Evolutionary conservation across 1,140 invertebrate genomes (phyloP), one percentile per base, ranked within the genome.

Genomic region (Drosophila watanabei): DNA sequence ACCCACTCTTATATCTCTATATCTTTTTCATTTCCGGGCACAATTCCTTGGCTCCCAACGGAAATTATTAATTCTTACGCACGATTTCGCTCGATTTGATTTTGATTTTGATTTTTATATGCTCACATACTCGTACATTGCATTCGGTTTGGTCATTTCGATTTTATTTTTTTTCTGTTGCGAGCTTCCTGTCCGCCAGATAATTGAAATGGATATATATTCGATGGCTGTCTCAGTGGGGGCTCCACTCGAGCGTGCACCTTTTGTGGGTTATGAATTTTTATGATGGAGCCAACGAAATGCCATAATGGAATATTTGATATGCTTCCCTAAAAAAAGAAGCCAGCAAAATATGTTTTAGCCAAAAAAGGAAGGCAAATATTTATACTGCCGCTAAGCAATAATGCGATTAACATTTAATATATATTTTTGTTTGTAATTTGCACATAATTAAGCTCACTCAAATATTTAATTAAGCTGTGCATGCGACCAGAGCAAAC

Each of bases 61-160:
- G 85, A 89, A 84, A 84, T 84, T 82, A 88, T 90, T 90, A 89
- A 90, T 82, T 85, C 86, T 90, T 80, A 82, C 81, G 75, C 85
- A 85, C 73, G 79, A 90, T 79, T 89, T 86, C 86, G 70, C 85
- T 89, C 79, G 69, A 90, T 89, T 90, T 90, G 65, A 79, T 82
- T 89, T 90, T 90, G 65, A 79, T 82, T 89, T 89, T 82, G 65
- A 85, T 90, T 90, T 88, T 90, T 79, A 90, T 89, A 80, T 82
- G 68, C 56, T 39, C 49, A 46, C 41, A 63, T 24, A 35, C 52
- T 63, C 30, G 8, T 30, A 69, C 58, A 71, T 73, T 20, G 76
- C 75, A 75, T 69, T 72, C 68, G 52, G 66, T 78, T 58, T 63
- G 62, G 14, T 33, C 16, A 48, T 52, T 51, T 73, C 43, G 10